A percentile compares a stretch with the other conserved stretches of the same genome.
These are phyloP conservation scores for Tenebrio molitor DNA, from an alignment of 1,140 invertebrate species.

Conservation along the genomic window DNA sequence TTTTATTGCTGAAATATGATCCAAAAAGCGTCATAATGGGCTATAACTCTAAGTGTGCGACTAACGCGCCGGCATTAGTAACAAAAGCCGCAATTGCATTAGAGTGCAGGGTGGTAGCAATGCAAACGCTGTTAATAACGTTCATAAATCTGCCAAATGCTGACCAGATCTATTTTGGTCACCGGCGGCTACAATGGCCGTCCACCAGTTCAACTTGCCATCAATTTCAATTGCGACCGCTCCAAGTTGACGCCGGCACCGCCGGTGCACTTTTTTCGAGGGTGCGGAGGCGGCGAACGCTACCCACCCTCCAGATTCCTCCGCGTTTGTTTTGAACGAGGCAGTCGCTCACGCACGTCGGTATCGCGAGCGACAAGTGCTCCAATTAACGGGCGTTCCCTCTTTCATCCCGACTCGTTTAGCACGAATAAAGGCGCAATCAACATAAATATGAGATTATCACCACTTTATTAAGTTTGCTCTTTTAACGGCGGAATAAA, in stretches of 20 bases:
- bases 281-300: not conserved
- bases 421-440: constrained; percentile 53
- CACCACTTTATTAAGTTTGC: constrained; percentile 50
- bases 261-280: too few relatives aligned
- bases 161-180: constrained; percentile 57
- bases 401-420: constrained; percentile 48
- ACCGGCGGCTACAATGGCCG: constrained; percentile 29
- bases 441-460: constrained; percentile 57
- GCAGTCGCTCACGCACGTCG: constrained; percentile 25
- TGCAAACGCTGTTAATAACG: constrained; percentile 59
- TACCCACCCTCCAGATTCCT: not conserved
- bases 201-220: constrained; percentile 31
- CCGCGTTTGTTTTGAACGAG: constrained; percentile 8
- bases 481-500: constrained; percentile 52
- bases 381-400: constrained; percentile 44
- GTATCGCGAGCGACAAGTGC: constrained; percentile 44
- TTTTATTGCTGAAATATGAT: constrained; percentile 46
- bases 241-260: too few relatives aligned
- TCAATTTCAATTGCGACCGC: constrained; percentile 31
- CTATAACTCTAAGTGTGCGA: constrained; percentile 57
- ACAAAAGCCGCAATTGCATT: constrained; percentile 60
- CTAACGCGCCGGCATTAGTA: constrained; percentile 58
- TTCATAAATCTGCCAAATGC: constrained; percentile 58
- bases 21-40: constrained; percentile 49
- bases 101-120: constrained; percentile 55